Conservation (phyloP, 2,797 vertebrate genomes). For the Gambusia yucatana region DNA sequence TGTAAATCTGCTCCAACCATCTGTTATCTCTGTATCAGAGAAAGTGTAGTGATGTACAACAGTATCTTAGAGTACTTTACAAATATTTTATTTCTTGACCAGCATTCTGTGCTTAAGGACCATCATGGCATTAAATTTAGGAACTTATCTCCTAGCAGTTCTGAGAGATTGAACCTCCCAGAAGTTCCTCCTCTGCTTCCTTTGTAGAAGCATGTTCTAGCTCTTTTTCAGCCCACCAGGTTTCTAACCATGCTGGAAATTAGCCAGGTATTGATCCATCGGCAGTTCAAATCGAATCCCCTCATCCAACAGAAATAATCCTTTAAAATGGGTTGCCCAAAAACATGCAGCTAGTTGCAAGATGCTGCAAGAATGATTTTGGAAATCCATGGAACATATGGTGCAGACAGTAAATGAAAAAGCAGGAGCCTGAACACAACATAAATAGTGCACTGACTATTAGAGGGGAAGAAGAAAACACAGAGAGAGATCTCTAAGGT, state of each 20-base stretch:
- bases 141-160: not conserved
- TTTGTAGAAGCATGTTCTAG: conserved; percentile 35
- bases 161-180: conserved; percentile 9
- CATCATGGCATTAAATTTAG: conserved; percentile 12
- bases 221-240: conserved; percentile 40
- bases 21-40: not conserved
- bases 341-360: conserved; percentile 45
- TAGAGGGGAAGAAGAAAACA: conserved; percentile 19
- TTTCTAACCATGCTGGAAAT: conserved; percentile 40
- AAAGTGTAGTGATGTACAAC: not conserved
- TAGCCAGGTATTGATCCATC: conserved; percentile 63
- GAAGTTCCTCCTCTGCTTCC: conserved; percentile 25
- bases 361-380: conserved; percentile 28
- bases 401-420: conserved; percentile 67
- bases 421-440: conserved; percentile 49
- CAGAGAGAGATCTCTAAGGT: conserved; percentile 37
- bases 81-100: not conserved
- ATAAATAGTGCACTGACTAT: conserved; percentile 46
- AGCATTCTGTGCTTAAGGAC: not conserved
- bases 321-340: conserved; percentile 49
- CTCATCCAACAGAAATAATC: conserved; percentile 63
- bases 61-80: not conserved
- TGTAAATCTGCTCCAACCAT: not conserved
- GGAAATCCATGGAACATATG: conserved; percentile 37
- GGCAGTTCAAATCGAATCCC: conserved; percentile 47